Percentiles rank a stretch among this genome's conserved stretches.
Evolutionary conservation across 23 tunicate genomes (phyloP).

Genomic region (Trididemnum miniatum): DNA sequence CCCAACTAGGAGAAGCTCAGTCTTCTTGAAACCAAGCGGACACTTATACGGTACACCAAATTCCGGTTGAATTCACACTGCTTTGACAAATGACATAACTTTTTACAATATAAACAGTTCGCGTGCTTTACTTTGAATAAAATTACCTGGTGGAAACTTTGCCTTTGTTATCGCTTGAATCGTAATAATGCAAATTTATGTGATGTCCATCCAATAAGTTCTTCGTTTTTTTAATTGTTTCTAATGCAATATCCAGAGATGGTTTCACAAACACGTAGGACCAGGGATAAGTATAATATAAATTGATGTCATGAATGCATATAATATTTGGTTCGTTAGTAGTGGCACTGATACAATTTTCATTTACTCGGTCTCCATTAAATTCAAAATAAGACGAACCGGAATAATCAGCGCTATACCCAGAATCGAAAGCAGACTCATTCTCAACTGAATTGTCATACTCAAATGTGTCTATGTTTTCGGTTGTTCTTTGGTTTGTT

Average conservation of each 20-base stretch:
- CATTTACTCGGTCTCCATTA: neutral
- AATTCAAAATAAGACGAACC: constrained; percentile 4
- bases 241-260: constrained; percentile 70
- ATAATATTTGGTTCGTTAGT: neutral
- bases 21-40: too few relatives aligned
- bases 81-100: too few relatives aligned
- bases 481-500: too few relatives aligned
- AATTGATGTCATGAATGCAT: constrained; percentile 7
- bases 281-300: constrained; percentile 70
- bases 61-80: too few relatives aligned
- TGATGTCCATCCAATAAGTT: constrained; percentile 49
- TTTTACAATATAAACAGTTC: too few relatives aligned
- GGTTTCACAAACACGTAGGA: constrained; percentile 72
- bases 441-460: neutral
- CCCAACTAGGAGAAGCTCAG: too few relatives aligned
- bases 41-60: too few relatives aligned
- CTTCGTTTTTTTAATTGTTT: constrained; percentile 34
- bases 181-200: constrained; percentile 52
- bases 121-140: too few relatives aligned
- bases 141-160: constrained; percentile 65
- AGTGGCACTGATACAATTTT: neutral
- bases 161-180: constrained; percentile 57
- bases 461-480: neutral
- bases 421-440: neutral
- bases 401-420: neutral